Percentiles rank a stretch among this genome's conserved stretches.
Evolutionary conservation across 2,888 invertebrate genomes (phyloP).

Genomic region (Craniophora ligustri): DNA sequence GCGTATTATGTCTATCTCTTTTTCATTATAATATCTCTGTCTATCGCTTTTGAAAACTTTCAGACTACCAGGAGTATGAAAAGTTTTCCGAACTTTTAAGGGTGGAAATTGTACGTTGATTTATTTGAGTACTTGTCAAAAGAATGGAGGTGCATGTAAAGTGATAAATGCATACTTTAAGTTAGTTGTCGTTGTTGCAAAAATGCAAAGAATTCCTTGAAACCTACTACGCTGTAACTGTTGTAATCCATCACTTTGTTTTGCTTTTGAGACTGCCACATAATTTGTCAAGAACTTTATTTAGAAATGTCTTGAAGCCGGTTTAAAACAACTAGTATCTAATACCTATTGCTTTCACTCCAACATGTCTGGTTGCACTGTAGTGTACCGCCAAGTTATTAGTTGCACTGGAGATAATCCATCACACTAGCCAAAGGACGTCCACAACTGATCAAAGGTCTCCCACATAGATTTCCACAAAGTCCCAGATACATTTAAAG

Average conservation of each 20-base stretch:
- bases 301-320: neutral
- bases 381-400: too few relatives aligned
- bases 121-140: conserved; percentile 16
- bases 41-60: conserved; percentile 40
- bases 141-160: conserved; percentile 1
- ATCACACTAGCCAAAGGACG: too few relatives aligned
- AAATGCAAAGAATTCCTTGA: neutral
- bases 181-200: conserved; percentile 9
- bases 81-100: conserved; percentile 20
- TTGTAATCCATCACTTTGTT: neutral
- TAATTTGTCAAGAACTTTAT: neutral
- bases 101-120: conserved; percentile 10
- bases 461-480: too few relatives aligned
- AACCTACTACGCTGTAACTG: conserved; percentile 5
- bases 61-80: conserved; percentile 40
- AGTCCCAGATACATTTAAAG: too few relatives aligned
- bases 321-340: too few relatives aligned
- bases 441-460: too few relatives aligned
- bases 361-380: too few relatives aligned
- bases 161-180: conserved; percentile 19
- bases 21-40: conserved; percentile 48
- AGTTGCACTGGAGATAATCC: too few relatives aligned
- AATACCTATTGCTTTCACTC: too few relatives aligned
- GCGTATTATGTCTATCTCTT: conserved; percentile 55
- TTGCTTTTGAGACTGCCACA: neutral